Conservation (phyloP, 2,113 vertebrate species). For the Indicator indicator region DNA sequence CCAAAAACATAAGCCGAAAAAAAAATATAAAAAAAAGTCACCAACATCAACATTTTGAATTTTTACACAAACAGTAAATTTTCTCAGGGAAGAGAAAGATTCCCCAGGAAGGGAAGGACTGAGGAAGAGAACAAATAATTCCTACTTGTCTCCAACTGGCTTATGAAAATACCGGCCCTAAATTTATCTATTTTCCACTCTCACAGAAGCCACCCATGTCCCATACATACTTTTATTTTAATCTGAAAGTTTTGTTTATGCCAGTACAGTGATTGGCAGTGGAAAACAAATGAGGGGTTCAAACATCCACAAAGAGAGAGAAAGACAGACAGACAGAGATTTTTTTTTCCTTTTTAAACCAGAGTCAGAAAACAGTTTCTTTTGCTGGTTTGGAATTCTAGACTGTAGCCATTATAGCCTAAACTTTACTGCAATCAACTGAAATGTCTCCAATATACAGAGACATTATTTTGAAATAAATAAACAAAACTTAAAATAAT, state of each 20-base stretch:
- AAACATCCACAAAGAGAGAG: slow-evolving; percentile 55
- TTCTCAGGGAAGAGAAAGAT: slow-evolving; percentile 60
- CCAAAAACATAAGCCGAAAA: slow-evolving; percentile 65
- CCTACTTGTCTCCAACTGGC: slow-evolving; percentile 55
- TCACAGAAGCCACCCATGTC: slow-evolving; percentile 70
- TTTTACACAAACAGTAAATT: slow-evolving; percentile 67
- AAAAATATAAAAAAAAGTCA: slow-evolving; percentile 45
- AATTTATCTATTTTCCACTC: slow-evolving; percentile 59
- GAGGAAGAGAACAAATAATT: slow-evolving; percentile 63
- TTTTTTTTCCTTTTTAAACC: slow-evolving; percentile 36
- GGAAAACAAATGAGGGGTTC: slow-evolving; percentile 63
- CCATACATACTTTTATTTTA: slow-evolving; percentile 70
- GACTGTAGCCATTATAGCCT: slow-evolving; percentile 69
- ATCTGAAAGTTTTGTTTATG: slow-evolving; percentile 48
- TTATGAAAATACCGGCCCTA: slow-evolving; percentile 68
- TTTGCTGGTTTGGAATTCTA: slow-evolving; percentile 70
- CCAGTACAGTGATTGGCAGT: slow-evolving; percentile 60
- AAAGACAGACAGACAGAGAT: background rate
- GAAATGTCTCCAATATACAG: slow-evolving; percentile 64
- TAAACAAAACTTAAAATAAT: slow-evolving; percentile 62
- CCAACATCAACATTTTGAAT: slow-evolving; percentile 54
- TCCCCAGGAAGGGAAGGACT: slow-evolving; percentile 52
- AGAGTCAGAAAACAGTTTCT: slow-evolving; percentile 54
- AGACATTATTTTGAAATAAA: slow-evolving; percentile 81
- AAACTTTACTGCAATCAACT: slow-evolving; percentile 63